Conservation (phyloP, 1,140 invertebrate genomes). For the Drosophila pallidifrons region DNA sequence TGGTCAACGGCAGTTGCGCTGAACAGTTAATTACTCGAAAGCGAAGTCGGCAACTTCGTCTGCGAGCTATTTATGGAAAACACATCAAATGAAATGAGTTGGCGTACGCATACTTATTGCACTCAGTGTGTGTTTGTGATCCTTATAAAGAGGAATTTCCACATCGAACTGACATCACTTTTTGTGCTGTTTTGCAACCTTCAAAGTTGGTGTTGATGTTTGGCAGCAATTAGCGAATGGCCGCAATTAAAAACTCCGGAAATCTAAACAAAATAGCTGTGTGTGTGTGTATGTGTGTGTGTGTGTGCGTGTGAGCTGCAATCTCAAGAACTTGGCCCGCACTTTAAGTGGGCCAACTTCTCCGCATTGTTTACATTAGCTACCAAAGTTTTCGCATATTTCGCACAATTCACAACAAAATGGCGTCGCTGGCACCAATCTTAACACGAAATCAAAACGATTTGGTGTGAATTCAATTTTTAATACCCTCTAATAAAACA, state of each 20-base stretch:
- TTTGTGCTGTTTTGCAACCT: constrained; percentile 57
- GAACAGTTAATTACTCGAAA: constrained; percentile 56
- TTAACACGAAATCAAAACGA: constrained; percentile 48
- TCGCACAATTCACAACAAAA: constrained; percentile 64
- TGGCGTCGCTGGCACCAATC: constrained; percentile 69
- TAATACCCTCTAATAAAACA: background rate
- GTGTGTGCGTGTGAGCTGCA: constrained; percentile 65
- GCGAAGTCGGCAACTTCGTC: background rate
- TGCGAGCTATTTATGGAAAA: constrained; percentile 56
- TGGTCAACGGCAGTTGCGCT: constrained; percentile 42
- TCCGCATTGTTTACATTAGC: constrained; percentile 65
- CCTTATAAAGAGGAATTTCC: constrained; percentile 21
- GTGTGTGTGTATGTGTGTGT: constrained; percentile 47
- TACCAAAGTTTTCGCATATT: constrained; percentile 56
- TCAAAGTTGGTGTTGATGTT: constrained; percentile 33
- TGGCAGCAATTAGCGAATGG: constrained; percentile 36
- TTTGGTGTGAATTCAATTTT: background rate
- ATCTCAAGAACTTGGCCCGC: constrained; percentile 51
- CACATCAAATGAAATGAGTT: constrained; percentile 41
- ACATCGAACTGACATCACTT: constrained; percentile 49
- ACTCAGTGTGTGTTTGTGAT: background rate
- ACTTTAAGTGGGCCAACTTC: constrained; percentile 66
- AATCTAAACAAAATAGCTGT: constrained; percentile 18
- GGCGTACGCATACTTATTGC: constrained; percentile 22
- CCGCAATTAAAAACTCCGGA: constrained; percentile 51